Evolutionary conservation across 1,140 invertebrate genomes (phyloP).

Genomic region (Lordiphosa stackelbergi): DNA sequence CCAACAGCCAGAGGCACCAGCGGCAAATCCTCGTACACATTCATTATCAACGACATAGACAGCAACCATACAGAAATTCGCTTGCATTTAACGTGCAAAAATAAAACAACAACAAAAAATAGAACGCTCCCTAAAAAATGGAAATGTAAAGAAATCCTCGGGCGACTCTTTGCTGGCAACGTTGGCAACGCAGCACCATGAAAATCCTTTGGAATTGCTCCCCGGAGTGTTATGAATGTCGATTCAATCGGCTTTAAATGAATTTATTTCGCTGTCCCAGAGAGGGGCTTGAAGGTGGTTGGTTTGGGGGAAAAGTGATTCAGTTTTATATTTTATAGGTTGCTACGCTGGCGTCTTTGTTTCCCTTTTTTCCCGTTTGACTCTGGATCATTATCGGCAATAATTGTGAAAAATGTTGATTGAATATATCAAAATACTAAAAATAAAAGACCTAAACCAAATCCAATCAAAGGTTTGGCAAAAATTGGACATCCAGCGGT

Average conservation of each 20-base stretch:
- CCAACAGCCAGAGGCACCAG: constrained; percentile 28
- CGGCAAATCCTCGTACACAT: constrained; percentile 54
- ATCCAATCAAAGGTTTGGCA: constrained; percentile 25
- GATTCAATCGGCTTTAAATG: constrained; percentile 75
- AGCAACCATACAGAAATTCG: constrained; percentile 60
- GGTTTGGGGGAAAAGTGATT: constrained; percentile 6
- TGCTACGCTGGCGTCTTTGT: constrained; percentile 20
- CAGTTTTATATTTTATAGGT: constrained; percentile 19
- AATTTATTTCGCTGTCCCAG: constrained; percentile 67
- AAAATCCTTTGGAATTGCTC: constrained; percentile 76
- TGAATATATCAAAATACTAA: constrained; percentile 2
- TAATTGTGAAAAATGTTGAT: neutral
- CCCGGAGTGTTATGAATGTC: constrained; percentile 77
- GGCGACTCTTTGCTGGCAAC: constrained; percentile 51
- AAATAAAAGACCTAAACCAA: constrained; percentile 8
- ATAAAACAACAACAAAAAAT: constrained; percentile 12
- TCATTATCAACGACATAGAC: constrained; percentile 67
- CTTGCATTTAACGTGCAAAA: constrained; percentile 61
- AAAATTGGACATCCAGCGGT: constrained; percentile 10
- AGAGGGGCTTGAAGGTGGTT: constrained; percentile 14
- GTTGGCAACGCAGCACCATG: constrained; percentile 60
- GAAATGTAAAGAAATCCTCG: constrained; percentile 72
- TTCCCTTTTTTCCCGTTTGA: neutral
- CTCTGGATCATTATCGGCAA: constrained; percentile 9
- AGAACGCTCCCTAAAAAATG: constrained; percentile 38